Percentiles rank a stretch among this genome's conserved stretches.
Conservation (phyloP, 2,888 invertebrate genomes). For the Osmoderma eremita region DNA sequence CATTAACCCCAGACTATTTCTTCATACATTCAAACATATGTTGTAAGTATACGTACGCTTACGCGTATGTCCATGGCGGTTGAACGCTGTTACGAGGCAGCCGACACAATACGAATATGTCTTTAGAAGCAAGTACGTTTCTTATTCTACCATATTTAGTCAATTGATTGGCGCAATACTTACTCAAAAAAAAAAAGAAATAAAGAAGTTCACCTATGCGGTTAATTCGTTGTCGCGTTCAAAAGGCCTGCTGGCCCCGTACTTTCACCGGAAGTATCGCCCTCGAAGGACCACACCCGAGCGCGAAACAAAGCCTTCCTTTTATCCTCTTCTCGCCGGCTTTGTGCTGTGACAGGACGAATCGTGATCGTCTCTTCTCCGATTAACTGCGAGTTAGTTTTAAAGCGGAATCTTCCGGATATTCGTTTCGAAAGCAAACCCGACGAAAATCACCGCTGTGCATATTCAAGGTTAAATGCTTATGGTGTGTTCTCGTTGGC, state of each 20-base stretch:
- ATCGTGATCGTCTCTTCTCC: background rate
- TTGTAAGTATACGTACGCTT: too few species aligned
- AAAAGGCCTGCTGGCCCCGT: constrained; percentile 19
- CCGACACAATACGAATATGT: background rate
- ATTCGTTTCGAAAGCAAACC: background rate
- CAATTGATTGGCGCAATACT: constrained; percentile 15
- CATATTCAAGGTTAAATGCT: constrained; percentile 4
- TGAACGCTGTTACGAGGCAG: too few species aligned
- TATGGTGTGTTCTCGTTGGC: too few species aligned
- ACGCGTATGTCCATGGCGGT: background rate
- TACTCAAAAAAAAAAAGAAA: background rate
- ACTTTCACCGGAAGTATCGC: constrained; percentile 36
- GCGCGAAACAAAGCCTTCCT: constrained; percentile 7
- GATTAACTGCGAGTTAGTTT: background rate
- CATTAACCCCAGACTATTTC: too few species aligned
- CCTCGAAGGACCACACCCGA: constrained; percentile 28
- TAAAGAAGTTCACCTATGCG: constrained; percentile 19
- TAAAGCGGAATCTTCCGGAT: background rate
- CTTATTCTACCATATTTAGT: constrained; percentile 20
- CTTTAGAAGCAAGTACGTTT: constrained; percentile 3
- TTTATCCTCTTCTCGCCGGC: background rate
- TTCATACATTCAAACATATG: too few species aligned
- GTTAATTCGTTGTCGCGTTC: constrained; percentile 2
- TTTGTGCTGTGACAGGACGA: background rate
- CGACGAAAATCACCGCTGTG: background rate